A percentile compares a stretch with the other conserved stretches of the same genome.
Conservation (phyloP, 1,140 invertebrate species). For the Polypedilum pembai region DNA sequence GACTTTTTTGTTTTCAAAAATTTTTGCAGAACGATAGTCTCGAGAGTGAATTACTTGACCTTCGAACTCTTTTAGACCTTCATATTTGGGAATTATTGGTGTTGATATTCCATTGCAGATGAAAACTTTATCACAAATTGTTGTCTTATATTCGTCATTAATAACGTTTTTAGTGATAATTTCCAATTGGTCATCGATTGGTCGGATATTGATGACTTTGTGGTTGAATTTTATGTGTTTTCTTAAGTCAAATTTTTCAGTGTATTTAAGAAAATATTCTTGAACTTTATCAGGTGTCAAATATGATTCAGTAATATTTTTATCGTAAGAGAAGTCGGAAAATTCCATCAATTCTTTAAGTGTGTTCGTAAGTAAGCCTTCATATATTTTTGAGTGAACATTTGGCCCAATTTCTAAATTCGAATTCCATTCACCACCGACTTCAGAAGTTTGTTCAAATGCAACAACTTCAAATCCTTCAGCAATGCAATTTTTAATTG, state of each 20-base stretch:
- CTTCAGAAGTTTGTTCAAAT: slow-evolving; percentile 55
- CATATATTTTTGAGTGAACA: slow-evolving; percentile 64
- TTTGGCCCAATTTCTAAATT: slow-evolving; percentile 53
- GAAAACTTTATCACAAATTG: slow-evolving; percentile 52
- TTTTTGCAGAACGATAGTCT: slow-evolving; percentile 50
- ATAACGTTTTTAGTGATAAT: background rate
- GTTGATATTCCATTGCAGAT: slow-evolving; percentile 56
- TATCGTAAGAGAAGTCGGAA: slow-evolving; percentile 32
- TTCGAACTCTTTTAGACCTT: slow-evolving; percentile 35
- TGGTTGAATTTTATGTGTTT: slow-evolving; percentile 23
- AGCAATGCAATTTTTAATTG: background rate
- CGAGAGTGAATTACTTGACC: slow-evolving; percentile 58
- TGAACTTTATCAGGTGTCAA: background rate
- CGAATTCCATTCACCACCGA: slow-evolving; percentile 67
- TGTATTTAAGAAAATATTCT: background rate
- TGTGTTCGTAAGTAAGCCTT: slow-evolving; percentile 44
- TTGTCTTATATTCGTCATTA: slow-evolving; percentile 31
- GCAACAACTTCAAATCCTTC: slow-evolving; percentile 43
- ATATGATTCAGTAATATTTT: background rate
- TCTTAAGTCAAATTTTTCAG: slow-evolving; percentile 1
- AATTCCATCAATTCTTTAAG: slow-evolving; percentile 45
- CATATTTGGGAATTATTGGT: slow-evolving; percentile 45
- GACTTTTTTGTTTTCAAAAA: slow-evolving; percentile 36
- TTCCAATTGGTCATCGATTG: background rate
- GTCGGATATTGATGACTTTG: background rate